phyloP scores from a whole-genome alignment of 2,888 invertebrate species.

The Globia sparganii region DNA sequence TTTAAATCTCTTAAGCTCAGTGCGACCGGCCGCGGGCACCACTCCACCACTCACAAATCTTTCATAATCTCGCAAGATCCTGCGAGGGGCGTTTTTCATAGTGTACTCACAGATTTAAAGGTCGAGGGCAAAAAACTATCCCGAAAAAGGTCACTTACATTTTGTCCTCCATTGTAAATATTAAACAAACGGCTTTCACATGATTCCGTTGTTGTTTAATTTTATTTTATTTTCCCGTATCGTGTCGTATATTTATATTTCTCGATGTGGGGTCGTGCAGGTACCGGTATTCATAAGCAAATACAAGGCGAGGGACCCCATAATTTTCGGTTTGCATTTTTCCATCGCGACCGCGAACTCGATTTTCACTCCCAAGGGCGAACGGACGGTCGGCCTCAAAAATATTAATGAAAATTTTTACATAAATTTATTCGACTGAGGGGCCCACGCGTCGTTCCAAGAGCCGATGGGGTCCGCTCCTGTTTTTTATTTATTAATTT shows the following conservation, averaged over 20 bases:
- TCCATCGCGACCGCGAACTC: slow-evolving; percentile 90
- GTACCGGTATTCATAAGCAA: slow-evolving; percentile 89
- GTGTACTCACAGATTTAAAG: slow-evolving; percentile 77
- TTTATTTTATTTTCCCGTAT: slow-evolving; percentile 85
- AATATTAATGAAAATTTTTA: slow-evolving; percentile 91
- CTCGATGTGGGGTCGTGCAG: slow-evolving; percentile 77
- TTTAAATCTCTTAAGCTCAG: slow-evolving; percentile 90
- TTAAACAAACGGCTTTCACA: slow-evolving; percentile 70
- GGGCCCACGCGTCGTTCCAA: slow-evolving; percentile 85
- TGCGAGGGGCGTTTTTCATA: slow-evolving; percentile 87
- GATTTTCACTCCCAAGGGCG: slow-evolving; percentile 89
- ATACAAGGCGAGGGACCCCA: slow-evolving; percentile 89
- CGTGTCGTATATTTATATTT: slow-evolving; percentile 83
- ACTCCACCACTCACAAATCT: slow-evolving; percentile 90
- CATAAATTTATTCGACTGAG: slow-evolving; percentile 90
- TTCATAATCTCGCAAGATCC: slow-evolving; percentile 89
- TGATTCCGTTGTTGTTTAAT: slow-evolving; percentile 77
- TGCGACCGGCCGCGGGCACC: slow-evolving; percentile 85
- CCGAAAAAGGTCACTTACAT: slow-evolving; percentile 68
- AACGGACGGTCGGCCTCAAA: slow-evolving; percentile 89
- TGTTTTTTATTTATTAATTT: slow-evolving; percentile 91
- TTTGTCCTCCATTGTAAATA: slow-evolving; percentile 68
- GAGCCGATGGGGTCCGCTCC: slow-evolving; percentile 84
- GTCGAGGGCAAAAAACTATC: slow-evolving; percentile 74
- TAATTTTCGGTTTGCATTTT: slow-evolving; percentile 91